Base-by-base conservation (phyloP, 2,888 invertebrate species). In the Calameuta pallipes region DNA sequence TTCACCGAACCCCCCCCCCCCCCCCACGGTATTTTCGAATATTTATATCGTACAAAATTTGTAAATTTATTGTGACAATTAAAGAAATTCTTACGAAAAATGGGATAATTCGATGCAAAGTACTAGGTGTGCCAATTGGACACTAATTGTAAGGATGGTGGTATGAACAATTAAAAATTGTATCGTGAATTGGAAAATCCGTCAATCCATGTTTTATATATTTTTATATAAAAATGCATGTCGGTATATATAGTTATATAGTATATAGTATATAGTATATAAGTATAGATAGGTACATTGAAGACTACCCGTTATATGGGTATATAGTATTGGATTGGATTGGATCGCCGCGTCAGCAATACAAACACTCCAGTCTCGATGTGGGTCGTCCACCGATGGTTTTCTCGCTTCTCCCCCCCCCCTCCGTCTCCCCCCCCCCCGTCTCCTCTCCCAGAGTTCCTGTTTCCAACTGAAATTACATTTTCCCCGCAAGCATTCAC, bases 281-380 rank as follows among this genome's bases (percentile, higher is more conserved):
- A 31, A 30, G 30, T 30, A 30, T 15, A 70, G 12, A 70, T 15
- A 15, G 15, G 15, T 70, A 41, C 41, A 15, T 70, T 15, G 31
- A 9, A 80, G 80, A 76, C 81, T 80, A 82, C 81, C 80, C 80
- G 79, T 81, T 81, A 74, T 79, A 86, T 84, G 88, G 86, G 88
- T 85, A 88, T 86, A 88, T 86, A 88, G 88, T 88, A 90, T 90
- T 89, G 91, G 78, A 80, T 77, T 78, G 78, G 90, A 90, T 89
- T 91, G 90, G 90, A 90, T 89, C 88, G 91, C 90, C 90, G 89
- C 90, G 91, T 91, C 91, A 91, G 91, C 91, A 91, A 90, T 91
- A 91, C 90, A 91, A 91, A 91, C 90, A 91, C 91, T 91, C 87
- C 87, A 89, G 87, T 81, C 87, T 88, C 90, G 89, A 90, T 90